Conservation (phyloP, 1,140 invertebrate species). For the Zaprionus lachaisei region DNA sequence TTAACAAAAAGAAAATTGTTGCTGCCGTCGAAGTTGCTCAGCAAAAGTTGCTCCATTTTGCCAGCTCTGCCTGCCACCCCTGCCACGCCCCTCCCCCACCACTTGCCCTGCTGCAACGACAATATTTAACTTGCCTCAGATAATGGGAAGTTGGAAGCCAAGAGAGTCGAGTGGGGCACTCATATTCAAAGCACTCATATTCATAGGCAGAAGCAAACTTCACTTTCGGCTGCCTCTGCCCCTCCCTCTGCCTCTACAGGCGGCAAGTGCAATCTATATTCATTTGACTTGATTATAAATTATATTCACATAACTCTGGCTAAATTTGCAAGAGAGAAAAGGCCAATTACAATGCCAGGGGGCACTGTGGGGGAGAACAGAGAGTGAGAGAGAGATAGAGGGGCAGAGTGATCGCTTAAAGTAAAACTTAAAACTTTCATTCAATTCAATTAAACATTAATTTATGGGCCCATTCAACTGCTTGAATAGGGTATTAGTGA, state of each 20-base stretch:
- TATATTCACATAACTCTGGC: conserved; percentile 8
- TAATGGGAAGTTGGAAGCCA: conserved; percentile 50
- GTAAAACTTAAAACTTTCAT: conserved; percentile 9
- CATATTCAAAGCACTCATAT: conserved; percentile 20
- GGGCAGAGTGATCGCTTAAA: not conserved
- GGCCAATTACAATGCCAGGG: not conserved
- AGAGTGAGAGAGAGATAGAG: not conserved
- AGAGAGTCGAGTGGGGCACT: conserved; percentile 9
- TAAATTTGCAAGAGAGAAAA: not conserved
- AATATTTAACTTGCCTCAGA: conserved; percentile 58
- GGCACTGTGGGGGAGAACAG: too few species aligned
- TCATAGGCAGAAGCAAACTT: conserved; percentile 10
- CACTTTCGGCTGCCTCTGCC: not conserved
- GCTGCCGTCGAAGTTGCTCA: conserved; percentile 56
- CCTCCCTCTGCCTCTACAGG: conserved; percentile 9
- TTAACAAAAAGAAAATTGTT: conserved; percentile 73
- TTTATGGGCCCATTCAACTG: conserved; percentile 1
- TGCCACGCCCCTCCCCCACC: not conserved
- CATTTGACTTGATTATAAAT: conserved; percentile 41
- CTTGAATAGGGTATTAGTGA: not conserved
- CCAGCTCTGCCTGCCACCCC: conserved; percentile 10
- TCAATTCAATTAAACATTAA: conserved; percentile 8
- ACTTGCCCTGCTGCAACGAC: conserved; percentile 8
- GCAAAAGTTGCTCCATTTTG: conserved; percentile 63
- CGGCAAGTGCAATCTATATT: conserved; percentile 42